A percentile compares a stretch with the other conserved stretches of the same genome.
These are phyloP conservation scores for Protaetia brevitarsis DNA, from an alignment of 1,140 invertebrate genomes.

Conservation along the genomic window DNA sequence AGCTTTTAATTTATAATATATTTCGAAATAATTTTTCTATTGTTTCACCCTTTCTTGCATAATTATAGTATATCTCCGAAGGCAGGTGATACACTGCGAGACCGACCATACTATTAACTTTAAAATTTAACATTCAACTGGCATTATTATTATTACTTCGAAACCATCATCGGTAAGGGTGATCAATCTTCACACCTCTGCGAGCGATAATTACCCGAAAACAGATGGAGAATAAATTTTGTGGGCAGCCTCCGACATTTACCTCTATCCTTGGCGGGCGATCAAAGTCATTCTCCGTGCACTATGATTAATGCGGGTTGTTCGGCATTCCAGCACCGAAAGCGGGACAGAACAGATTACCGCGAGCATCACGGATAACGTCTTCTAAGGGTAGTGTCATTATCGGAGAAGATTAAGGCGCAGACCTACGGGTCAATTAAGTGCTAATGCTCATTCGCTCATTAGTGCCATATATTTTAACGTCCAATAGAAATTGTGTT, in stretches of 20 bases:
- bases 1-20: no score
- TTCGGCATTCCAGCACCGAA: background rate
- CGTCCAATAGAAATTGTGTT: background rate
- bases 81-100: background rate
- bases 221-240: slow-evolving; percentile 12
- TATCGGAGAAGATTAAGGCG: background rate
- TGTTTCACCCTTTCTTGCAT: background rate
- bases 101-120: no score
- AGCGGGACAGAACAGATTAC: background rate
- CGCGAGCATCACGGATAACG: background rate
- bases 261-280: background rate
- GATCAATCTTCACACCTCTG: slow-evolving; percentile 15
- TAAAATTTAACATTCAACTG: background rate
- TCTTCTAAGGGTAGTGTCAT: background rate
- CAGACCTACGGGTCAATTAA: background rate
- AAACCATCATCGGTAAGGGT: no score
- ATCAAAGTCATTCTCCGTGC: background rate
- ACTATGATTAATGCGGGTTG: background rate
- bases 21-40: no score
- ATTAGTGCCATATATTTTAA: background rate
- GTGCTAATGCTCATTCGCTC: background rate
- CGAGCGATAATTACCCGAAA: slow-evolving; percentile 9
- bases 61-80: background rate
- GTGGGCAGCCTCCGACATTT: background rate
- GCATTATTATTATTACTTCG: background rate